Evolutionary conservation across 2,888 invertebrate species (phyloP).

Genomic region (Troides aeacus): DNA sequence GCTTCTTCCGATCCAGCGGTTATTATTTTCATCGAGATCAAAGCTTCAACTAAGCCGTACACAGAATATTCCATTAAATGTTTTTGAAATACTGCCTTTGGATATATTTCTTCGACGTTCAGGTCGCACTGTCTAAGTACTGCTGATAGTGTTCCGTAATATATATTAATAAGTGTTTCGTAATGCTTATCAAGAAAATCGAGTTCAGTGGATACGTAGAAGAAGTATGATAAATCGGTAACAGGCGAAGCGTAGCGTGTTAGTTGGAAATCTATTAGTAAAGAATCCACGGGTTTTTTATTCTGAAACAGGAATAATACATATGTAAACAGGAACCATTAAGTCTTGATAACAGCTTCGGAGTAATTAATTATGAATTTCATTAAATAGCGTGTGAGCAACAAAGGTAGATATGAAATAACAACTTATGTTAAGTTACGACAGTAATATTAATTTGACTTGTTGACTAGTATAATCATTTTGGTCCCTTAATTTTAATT

Average conservation of each 20-base stretch:
- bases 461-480: too few relatives aligned
- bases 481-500: too few relatives aligned
- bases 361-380: too few relatives aligned
- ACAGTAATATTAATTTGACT: too few relatives aligned
- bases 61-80: conserved; percentile 59
- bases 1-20: conserved; percentile 60
- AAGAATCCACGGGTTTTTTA: conserved; percentile 52
- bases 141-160: conserved; percentile 58
- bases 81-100: conserved; percentile 48
- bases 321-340: background rate
- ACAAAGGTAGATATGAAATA: too few relatives aligned
- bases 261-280: conserved; percentile 59
- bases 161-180: conserved; percentile 51
- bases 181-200: conserved; percentile 53
- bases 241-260: conserved; percentile 58
- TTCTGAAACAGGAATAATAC: conserved; percentile 49
- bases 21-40: conserved; percentile 68
- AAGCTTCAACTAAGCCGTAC: conserved; percentile 61
- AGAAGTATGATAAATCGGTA: conserved; percentile 59
- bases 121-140: conserved; percentile 58
- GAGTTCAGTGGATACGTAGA: conserved; percentile 58
- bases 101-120: conserved; percentile 51
- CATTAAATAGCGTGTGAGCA: too few relatives aligned
- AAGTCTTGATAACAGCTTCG: too few relatives aligned
- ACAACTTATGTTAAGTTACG: too few relatives aligned